A percentile compares a stretch with the other conserved stretches of the same genome.
Conservation (phyloP, 2,888 invertebrate genomes). For the Megamerina dolium region DNA sequence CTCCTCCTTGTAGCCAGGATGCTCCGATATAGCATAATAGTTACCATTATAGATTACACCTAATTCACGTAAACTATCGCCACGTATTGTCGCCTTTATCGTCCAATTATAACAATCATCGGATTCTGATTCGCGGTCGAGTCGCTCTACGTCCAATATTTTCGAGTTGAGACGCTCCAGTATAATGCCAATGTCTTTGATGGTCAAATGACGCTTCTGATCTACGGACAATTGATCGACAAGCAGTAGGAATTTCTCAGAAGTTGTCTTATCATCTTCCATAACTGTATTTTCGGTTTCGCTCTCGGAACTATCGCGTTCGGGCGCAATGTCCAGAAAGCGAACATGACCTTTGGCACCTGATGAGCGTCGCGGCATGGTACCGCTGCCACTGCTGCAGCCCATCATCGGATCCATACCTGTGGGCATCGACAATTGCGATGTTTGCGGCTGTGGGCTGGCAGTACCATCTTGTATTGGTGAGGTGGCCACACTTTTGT, state of each 20-base stretch:
- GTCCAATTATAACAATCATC: conserved; percentile 96
- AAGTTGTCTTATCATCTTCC: conserved; percentile 66
- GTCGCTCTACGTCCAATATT: conserved; percentile 86
- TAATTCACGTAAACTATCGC: conserved; percentile 82
- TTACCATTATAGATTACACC: conserved; percentile 93
- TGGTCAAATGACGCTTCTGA: conserved; percentile 85
- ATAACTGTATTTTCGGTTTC: conserved; percentile 90
- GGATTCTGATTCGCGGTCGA: conserved; percentile 87
- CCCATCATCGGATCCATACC: conserved; percentile 48
- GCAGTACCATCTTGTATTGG: conserved; percentile 77
- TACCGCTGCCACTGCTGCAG: too few relatives aligned
- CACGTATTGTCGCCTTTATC: conserved; percentile 89
- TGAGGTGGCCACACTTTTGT: conserved; percentile 87
- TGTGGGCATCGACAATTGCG: conserved; percentile 38
- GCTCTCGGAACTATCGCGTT: conserved; percentile 84
- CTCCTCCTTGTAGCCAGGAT: conserved; percentile 88
- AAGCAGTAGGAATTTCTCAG: conserved; percentile 86
- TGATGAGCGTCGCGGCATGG: conserved; percentile 48
- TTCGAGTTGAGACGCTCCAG: conserved; percentile 87
- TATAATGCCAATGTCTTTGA: conserved; percentile 93
- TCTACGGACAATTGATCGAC: conserved; percentile 90
- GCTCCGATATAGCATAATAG: conserved; percentile 91
- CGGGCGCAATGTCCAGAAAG: conserved; percentile 71
- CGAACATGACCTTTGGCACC: conserved; percentile 73
- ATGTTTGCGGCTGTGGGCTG: conserved; percentile 56